These are phyloP conservation scores for Odontophorus gujanensis DNA, from an alignment of 2,113 vertebrate genomes.

Conservation along the genomic window DNA sequence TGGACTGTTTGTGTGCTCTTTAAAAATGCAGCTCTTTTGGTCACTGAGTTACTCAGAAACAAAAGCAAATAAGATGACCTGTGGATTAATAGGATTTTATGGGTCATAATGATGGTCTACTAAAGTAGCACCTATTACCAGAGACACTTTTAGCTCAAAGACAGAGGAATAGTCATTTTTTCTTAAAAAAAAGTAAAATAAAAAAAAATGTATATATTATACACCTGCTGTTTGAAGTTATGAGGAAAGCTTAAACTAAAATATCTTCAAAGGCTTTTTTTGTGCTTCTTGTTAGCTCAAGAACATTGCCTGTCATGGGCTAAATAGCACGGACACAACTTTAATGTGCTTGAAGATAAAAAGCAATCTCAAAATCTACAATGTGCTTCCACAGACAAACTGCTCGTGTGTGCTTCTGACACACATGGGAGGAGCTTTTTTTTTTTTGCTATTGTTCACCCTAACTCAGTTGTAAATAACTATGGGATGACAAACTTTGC, in stretches of 20 bases:
- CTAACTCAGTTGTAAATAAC: neutral
- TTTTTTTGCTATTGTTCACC: neutral
- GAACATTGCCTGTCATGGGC: neutral
- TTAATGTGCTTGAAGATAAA: neutral
- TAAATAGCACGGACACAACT: neutral
- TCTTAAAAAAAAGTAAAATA: neutral
- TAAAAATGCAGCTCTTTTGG: neutral
- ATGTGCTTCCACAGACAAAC: neutral
- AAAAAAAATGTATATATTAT: neutral
- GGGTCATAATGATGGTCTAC: neutral
- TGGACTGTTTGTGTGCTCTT: neutral
- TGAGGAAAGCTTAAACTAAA: neutral
- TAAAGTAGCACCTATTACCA: neutral
- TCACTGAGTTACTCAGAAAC: neutral
- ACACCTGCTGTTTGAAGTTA: neutral
- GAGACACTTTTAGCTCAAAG: neutral
- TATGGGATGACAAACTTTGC: neutral
- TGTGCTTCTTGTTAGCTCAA: neutral
- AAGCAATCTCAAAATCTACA: neutral
- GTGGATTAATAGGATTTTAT: neutral
- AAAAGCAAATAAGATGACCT: neutral
- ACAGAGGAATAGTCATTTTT: neutral
- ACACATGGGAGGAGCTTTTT: neutral
- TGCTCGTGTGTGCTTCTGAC: neutral
- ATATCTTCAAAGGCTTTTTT: neutral